Conservation (phyloP, 1,140 invertebrate genomes). For the Pantala flavescens region DNA sequence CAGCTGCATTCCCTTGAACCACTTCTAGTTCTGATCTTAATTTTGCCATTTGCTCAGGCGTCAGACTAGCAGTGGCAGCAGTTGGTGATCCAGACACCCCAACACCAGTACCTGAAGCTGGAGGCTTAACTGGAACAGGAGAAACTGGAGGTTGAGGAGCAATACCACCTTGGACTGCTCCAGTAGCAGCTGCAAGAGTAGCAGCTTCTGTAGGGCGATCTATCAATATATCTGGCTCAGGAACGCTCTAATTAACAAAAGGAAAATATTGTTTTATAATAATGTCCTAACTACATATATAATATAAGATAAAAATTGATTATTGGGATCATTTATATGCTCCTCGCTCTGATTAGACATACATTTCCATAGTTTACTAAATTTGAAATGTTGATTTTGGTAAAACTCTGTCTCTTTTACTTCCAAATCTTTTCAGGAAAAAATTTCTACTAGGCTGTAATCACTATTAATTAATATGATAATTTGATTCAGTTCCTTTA, state of each 20-base stretch:
- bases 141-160: not conserved
- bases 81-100: constrained; percentile 15
- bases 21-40: constrained; percentile 83
- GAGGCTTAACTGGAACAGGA: not conserved
- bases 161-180: not conserved
- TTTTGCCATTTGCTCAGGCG: constrained; percentile 77
- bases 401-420: too few relatives aligned
- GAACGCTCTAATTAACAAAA: not conserved
- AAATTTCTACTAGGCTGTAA: too few relatives aligned
- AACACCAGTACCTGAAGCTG: not conserved
- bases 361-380: too few relatives aligned
- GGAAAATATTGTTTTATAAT: too few relatives aligned
- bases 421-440: too few relatives aligned
- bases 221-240: not conserved
- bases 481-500: too few relatives aligned
- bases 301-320: too few relatives aligned
- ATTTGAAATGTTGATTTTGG: too few relatives aligned
- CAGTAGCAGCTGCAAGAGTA: not conserved
- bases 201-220: not conserved
- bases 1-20: constrained; percentile 86
- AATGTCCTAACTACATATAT: too few relatives aligned
- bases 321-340: too few relatives aligned
- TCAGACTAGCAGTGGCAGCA: constrained; percentile 35
- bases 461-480: too few relatives aligned
- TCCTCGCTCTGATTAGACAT: too few relatives aligned